A percentile compares a stretch with the other conserved stretches of the same genome.
phyloP scores from a whole-genome alignment of 2,888 invertebrate genomes.

The Eretmocerus hayati region DNA sequence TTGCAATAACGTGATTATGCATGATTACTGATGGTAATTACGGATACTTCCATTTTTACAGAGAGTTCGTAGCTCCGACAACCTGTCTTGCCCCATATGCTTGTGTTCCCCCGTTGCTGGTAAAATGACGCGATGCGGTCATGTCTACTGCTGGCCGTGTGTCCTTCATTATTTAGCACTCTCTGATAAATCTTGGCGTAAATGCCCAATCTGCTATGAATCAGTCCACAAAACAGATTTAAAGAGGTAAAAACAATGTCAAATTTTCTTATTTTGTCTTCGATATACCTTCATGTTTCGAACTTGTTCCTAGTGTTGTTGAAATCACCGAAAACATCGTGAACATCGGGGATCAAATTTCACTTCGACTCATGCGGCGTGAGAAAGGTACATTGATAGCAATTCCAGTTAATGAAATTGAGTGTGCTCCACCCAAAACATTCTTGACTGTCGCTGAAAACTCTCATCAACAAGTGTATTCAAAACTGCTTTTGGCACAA shows the following conservation, averaged over 20 bases:
- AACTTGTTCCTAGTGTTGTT: constrained; percentile 51
- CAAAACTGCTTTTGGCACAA: constrained; percentile 71
- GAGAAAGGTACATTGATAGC: constrained; percentile 59
- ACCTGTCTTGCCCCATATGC: constrained; percentile 85
- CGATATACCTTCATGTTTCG: not conserved
- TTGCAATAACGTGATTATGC: constrained; percentile 50
- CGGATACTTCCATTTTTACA: too few relatives aligned
- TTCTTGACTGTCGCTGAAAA: constrained; percentile 49
- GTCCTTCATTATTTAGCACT: constrained; percentile 85
- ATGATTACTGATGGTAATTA: constrained; percentile 10
- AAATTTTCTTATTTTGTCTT: not conserved
- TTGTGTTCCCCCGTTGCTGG: constrained; percentile 78
- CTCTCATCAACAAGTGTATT: constrained; percentile 55
- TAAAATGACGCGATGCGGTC: constrained; percentile 90
- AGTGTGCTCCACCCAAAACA: constrained; percentile 32
- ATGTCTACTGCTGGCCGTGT: constrained; percentile 94
- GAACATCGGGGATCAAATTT: constrained; percentile 61
- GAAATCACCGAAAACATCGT: constrained; percentile 51
- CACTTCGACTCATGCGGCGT: constrained; percentile 81
- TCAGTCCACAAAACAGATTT: constrained; percentile 68
- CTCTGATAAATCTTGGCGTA: constrained; percentile 73
- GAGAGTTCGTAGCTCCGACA: constrained; percentile 60
- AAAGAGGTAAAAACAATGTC: constrained; percentile 73
- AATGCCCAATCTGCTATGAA: constrained; percentile 91
- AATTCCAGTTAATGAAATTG: constrained; percentile 48